Percentiles rank a stretch among this genome's conserved stretches.
phyloP scores from a whole-genome alignment of 2,113 vertebrate species.

The Cheilinus undulatus region DNA sequence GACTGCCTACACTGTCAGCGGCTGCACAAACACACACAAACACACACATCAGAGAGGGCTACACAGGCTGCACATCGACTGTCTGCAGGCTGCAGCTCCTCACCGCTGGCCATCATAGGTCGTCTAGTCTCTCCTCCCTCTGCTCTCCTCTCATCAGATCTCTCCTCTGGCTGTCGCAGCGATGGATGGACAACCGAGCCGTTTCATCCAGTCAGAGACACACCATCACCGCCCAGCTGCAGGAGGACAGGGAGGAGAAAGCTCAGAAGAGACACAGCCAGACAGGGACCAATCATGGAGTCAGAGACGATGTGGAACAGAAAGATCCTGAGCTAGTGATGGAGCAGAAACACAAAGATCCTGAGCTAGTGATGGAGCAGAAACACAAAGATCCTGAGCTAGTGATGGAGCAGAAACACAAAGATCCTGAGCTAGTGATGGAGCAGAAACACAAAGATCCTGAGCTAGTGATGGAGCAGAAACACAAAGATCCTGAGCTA shows the following conservation, averaged over 20 bases:
- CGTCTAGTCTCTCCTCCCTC: conserved; percentile 70
- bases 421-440: too few species aligned
- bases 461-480: too few species aligned
- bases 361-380: not conserved
- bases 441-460: too few species aligned
- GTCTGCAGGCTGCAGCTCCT: conserved; percentile 27
- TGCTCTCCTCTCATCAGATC: conserved; percentile 64
- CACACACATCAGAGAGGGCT: not conserved
- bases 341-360: conserved; percentile 11
- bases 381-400: conserved; percentile 15
- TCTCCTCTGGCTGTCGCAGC: conserved; percentile 64
- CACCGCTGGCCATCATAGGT: conserved; percentile 91
- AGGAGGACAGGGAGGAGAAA: not conserved
- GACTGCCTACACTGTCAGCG: conserved; percentile 89
- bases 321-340: conserved; percentile 35
- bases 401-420: too few species aligned
- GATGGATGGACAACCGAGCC: conserved; percentile 54
- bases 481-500: too few species aligned
- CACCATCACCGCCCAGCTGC: conserved; percentile 64
- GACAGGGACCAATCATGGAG: conserved; percentile 1
- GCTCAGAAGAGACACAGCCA: not conserved
- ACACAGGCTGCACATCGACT: not conserved
- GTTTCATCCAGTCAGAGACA: conserved; percentile 49
- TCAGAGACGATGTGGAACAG: not conserved
- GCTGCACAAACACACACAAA: conserved; percentile 68